A percentile compares a stretch with the other conserved stretches of the same genome.
These are phyloP conservation scores for Andrena marginata DNA, from an alignment of 2,888 invertebrate genomes.

Conservation along the genomic window DNA sequence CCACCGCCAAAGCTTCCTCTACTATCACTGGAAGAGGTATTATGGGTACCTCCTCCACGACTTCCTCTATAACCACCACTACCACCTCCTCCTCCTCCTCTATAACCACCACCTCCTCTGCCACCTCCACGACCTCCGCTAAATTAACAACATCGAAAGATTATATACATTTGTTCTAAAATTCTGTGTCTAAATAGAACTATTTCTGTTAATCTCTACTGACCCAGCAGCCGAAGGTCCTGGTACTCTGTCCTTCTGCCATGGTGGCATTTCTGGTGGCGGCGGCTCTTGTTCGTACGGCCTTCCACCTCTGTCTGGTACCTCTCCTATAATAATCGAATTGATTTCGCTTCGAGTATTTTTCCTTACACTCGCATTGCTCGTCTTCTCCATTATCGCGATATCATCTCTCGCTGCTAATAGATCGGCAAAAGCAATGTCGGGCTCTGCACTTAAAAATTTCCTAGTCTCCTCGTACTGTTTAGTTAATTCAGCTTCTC, in stretches of 20 bases:
- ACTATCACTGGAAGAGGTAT: slow-evolving; percentile 58
- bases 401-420: slow-evolving; percentile 94
- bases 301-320: slow-evolving; percentile 97
- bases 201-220: slow-evolving; percentile 22
- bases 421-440: slow-evolving; percentile 91
- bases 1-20: slow-evolving; percentile 72
- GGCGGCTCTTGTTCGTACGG: slow-evolving; percentile 96
- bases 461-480: slow-evolving; percentile 87
- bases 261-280: slow-evolving; percentile 98
- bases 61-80: slow-evolving; percentile 73
- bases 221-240: slow-evolving; percentile 82
- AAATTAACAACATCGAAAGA: slow-evolving; percentile 35
- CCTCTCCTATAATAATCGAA: slow-evolving; percentile 95
- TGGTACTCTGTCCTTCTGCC: slow-evolving; percentile 90
- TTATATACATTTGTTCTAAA: background rate
- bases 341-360: slow-evolving; percentile 94
- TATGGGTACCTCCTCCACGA: background rate
- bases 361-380: slow-evolving; percentile 93
- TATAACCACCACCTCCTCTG: slow-evolving; percentile 71
- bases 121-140: slow-evolving; percentile 78
- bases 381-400: slow-evolving; percentile 96
- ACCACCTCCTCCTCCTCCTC: slow-evolving; percentile 69
- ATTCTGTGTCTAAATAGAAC: background rate
- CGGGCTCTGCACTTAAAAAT: slow-evolving; percentile 87
- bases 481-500: slow-evolving; percentile 90